Base-by-base conservation (phyloP, 2,113 vertebrate genomes). In the Sebastes fasciatus region DNA sequence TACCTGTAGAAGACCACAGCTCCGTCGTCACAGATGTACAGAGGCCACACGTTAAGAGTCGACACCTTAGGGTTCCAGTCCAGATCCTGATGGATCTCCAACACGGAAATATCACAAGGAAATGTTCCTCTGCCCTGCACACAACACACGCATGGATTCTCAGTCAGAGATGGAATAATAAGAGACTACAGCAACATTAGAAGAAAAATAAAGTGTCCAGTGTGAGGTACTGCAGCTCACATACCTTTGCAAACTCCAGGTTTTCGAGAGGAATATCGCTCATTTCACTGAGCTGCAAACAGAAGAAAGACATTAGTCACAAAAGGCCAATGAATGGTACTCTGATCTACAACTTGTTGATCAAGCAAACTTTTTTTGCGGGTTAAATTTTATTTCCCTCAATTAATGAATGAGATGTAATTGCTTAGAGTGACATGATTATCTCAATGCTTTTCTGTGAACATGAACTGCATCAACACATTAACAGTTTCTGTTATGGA, bases 41-140 rank as follows among this genome's bases (percentile, higher is more conserved):
- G 97, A 77, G 98, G 98, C 98, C 98, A 99, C 89, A 98, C 98
- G 79, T 99, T 99, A 62, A 99, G 88, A 3, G 98, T 97, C 12
- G 97, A 97, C 80, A 99, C 98, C 93, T 99, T 99, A 0, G 98
- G 98, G 93, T 99, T 99, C 98, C 98, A 99, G 89, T 99, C 98
- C 90, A 99, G 94, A 90, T 99, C 98, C 79, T 99, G 98, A 88
- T 99, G 98, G 92, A 99, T 99, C 94, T 99, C 98, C 93, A 99
- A 91, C 86, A 99, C 95, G 12, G 98, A 99, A 87, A 99, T 99
- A 92, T 99, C 98, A 7, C 98, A 99, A 4, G 98, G 98, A 95
- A 99, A 99, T 0, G 98, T 99, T 93, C 98, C 98, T 94, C 98
- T 95, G 23, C 98, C 98, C 98, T 99, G 93, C 63, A 86, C 45